Evolutionary conservation across 2,888 invertebrate species (phyloP).

Genomic region (Brenthis hecate): DNA sequence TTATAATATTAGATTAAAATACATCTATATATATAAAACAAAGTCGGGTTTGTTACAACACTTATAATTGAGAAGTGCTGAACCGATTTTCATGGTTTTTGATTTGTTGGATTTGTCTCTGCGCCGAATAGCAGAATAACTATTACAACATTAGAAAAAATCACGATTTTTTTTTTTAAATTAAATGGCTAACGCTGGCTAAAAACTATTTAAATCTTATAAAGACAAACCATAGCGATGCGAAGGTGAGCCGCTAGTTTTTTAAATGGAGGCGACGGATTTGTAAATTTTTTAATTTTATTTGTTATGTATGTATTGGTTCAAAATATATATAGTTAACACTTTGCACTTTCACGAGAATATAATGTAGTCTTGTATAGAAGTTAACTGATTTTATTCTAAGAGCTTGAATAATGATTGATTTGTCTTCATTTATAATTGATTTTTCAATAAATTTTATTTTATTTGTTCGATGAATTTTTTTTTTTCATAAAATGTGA

Average conservation of each 20-base stretch:
- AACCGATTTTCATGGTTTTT: no score
- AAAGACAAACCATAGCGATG: no score
- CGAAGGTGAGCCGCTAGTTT: not conserved
- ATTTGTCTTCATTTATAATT: no score
- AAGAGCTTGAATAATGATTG: slow-evolving; percentile 25
- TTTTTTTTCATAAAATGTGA: not conserved
- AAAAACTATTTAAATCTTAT: no score
- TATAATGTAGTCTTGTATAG: slow-evolving; percentile 21
- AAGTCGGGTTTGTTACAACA: no score
- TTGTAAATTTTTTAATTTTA: not conserved
- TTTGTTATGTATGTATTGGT: slow-evolving; percentile 2
- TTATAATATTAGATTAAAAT: not conserved
- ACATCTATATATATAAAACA: not conserved
- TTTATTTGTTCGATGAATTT: not conserved
- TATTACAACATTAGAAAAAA: no score
- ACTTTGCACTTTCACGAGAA: not conserved
- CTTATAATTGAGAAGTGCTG: no score
- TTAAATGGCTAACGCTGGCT: no score
- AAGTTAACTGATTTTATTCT: slow-evolving; percentile 31
- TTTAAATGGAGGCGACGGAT: slow-evolving; percentile 1
- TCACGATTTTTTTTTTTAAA: no score
- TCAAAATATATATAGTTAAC: slow-evolving; percentile 1
- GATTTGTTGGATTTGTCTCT: no score
- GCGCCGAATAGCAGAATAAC: no score
- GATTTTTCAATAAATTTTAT: no score